Conservation (phyloP, 2,113 vertebrate species). For the Stictonetta naevosa region DNA sequence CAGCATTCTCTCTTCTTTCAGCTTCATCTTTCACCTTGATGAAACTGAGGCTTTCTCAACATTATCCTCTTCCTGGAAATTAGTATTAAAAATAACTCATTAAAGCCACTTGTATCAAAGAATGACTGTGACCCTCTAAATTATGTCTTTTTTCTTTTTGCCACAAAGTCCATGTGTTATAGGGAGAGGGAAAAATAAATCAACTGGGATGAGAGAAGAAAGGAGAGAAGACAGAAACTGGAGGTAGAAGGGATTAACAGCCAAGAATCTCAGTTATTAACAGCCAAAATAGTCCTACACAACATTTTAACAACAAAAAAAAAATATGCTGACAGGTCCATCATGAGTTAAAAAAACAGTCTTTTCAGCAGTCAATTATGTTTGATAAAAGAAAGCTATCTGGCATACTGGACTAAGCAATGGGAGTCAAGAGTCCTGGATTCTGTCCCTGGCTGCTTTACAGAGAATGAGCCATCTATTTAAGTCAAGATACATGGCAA, state of each 20-base stretch:
- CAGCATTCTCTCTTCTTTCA: neutral
- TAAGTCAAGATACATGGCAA: constrained; percentile 14
- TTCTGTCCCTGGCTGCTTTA: constrained; percentile 23
- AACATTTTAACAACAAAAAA: constrained; percentile 60
- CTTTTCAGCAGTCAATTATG: constrained; percentile 70
- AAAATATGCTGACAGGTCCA: constrained; percentile 54
- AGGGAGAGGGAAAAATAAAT: constrained; percentile 12
- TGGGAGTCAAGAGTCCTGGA: constrained; percentile 41
- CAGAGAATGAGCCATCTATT: constrained; percentile 31
- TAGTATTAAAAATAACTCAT: constrained; percentile 19
- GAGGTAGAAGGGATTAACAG: neutral
- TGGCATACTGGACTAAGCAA: constrained; percentile 22
- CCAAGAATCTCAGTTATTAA: constrained; percentile 1
- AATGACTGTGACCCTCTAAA: neutral
- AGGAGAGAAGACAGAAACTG: neutral
- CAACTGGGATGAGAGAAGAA: neutral
- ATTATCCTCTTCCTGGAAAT: neutral
- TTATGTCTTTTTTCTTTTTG: neutral
- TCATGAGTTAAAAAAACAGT: constrained; percentile 61
- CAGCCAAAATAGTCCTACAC: neutral
- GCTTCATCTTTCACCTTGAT: neutral
- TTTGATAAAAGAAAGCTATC: constrained; percentile 42
- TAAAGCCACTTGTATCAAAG: neutral
- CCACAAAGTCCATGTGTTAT: neutral
- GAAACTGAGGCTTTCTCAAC: neutral